Percentiles rank a stretch among this genome's conserved stretches.
Evolutionary conservation across 2,888 invertebrate species (phyloP).

Genomic region (Leptarthrus brevirostris): DNA sequence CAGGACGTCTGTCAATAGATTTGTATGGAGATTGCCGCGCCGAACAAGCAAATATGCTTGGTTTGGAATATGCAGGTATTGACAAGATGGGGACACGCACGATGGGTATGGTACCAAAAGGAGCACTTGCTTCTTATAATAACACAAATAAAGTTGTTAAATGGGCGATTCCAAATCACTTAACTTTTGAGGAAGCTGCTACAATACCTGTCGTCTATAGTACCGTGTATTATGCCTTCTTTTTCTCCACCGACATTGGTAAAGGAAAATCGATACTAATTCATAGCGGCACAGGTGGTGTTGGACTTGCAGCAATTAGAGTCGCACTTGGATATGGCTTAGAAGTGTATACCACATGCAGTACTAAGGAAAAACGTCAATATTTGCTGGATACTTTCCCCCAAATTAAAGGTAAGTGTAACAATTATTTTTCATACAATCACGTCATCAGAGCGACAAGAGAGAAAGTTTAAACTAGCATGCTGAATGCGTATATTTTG

Average conservation of each 20-base stretch:
- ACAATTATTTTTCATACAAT: too few species aligned
- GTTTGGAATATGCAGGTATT: constrained; percentile 77
- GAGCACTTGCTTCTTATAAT: constrained; percentile 71
- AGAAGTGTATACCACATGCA: constrained; percentile 78
- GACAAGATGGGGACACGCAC: constrained; percentile 71
- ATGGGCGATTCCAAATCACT: constrained; percentile 79
- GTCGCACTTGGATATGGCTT: constrained; percentile 75
- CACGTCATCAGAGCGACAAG: too few species aligned
- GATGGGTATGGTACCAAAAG: constrained; percentile 72
- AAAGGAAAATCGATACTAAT: constrained; percentile 68
- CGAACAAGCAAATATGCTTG: constrained; percentile 75
- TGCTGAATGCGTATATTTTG: too few species aligned
- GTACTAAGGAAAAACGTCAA: constrained; percentile 73
- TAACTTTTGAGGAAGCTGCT: constrained; percentile 80
- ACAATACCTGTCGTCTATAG: constrained; percentile 84
- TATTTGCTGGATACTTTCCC: constrained; percentile 72
- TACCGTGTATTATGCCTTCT: constrained; percentile 72
- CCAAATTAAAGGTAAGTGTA: constrained; percentile 69
- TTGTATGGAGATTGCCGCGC: constrained; percentile 77
- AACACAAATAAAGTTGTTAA: constrained; percentile 63
- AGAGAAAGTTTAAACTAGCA: too few species aligned
- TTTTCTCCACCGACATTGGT: constrained; percentile 61
- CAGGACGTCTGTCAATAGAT: constrained; percentile 88
- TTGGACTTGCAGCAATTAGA: constrained; percentile 83
- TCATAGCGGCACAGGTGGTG: constrained; percentile 76